Conservation (phyloP, 2,888 invertebrate genomes). For the Xestia sexstrigata region DNA sequence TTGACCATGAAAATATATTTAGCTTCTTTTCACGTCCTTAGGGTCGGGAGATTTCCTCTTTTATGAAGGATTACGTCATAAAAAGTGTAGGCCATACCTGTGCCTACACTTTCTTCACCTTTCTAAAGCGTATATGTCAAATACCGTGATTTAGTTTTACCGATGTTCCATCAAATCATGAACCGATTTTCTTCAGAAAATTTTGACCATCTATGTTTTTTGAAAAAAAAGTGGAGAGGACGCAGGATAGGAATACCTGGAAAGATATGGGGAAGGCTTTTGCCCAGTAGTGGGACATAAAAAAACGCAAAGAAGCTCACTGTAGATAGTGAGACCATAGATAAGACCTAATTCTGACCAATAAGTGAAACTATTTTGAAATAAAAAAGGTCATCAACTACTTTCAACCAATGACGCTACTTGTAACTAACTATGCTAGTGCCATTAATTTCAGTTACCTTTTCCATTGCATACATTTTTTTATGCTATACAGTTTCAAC, state of each 20-base stretch:
- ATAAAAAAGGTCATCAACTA: neutral
- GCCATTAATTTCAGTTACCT: neutral
- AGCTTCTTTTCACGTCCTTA: conserved; percentile 38
- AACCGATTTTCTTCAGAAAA: neutral
- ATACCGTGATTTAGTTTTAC: conserved; percentile 12
- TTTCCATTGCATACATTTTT: neutral
- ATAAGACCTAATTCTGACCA: neutral
- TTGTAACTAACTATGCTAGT: neutral
- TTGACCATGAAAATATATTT: conserved; percentile 56
- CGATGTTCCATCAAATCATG: neutral
- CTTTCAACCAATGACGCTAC: neutral
- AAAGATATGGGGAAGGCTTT: too few species aligned
- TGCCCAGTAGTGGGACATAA: too few species aligned
- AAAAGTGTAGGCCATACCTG: conserved; percentile 21
- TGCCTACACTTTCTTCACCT: conserved; percentile 6
- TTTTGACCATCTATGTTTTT: neutral
- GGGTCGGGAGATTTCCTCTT: conserved; percentile 11
- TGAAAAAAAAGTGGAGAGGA: neutral
- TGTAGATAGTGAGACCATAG: neutral
- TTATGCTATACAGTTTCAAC: neutral
- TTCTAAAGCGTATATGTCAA: conserved; percentile 10
- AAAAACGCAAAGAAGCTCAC: neutral
- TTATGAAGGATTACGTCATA: conserved; percentile 15
- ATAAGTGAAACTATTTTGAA: neutral
- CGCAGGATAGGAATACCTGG: too few species aligned